These are phyloP conservation scores for Colostygia pectinataria DNA, from an alignment of 2,888 invertebrate species.

Conservation along the genomic window DNA sequence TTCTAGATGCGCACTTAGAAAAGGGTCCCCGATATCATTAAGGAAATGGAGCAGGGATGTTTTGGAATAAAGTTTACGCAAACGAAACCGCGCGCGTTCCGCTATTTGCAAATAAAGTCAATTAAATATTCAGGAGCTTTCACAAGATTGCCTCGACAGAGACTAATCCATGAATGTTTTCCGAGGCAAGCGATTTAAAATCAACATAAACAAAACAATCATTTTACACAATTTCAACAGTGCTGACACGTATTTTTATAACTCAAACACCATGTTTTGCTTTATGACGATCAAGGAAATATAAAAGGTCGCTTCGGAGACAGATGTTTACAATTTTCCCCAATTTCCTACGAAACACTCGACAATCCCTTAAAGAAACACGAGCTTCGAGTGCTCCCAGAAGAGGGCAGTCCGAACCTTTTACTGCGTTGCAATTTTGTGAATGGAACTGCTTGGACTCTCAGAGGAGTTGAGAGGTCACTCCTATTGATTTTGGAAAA, in stretches of 20 bases:
- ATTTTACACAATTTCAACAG: slow-evolving; percentile 2
- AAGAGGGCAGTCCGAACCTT: slow-evolving; percentile 40
- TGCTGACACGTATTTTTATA: background rate
- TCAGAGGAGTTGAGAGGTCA: slow-evolving; percentile 39
- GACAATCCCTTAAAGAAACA: slow-evolving; percentile 42
- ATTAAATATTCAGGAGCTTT: slow-evolving; percentile 24
- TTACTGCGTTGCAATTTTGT: slow-evolving; percentile 65
- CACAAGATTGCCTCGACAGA: slow-evolving; percentile 21
- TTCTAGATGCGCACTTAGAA: no score
- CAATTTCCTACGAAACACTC: slow-evolving; percentile 36
- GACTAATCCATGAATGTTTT: slow-evolving; percentile 17
- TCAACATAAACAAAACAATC: slow-evolving; percentile 4
- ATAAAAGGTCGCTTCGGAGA: slow-evolving; percentile 2
- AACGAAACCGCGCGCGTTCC: background rate
- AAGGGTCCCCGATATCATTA: no score
- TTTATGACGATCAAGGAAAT: slow-evolving; percentile 1
- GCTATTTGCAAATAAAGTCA: slow-evolving; percentile 16
- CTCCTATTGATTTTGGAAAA: slow-evolving; percentile 58
- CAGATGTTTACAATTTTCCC: slow-evolving; percentile 15
- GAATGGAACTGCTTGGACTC: slow-evolving; percentile 56
- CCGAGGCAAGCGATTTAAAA: slow-evolving; percentile 10
- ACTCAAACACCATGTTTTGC: background rate
- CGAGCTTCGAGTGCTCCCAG: slow-evolving; percentile 41
- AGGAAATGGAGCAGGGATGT: no score
- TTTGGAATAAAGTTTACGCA: no score